Percentiles rank a stretch among this genome's conserved stretches.
phyloP scores from a whole-genome alignment of 2,797 vertebrate genomes.

The Eurystomus glaucurus region DNA sequence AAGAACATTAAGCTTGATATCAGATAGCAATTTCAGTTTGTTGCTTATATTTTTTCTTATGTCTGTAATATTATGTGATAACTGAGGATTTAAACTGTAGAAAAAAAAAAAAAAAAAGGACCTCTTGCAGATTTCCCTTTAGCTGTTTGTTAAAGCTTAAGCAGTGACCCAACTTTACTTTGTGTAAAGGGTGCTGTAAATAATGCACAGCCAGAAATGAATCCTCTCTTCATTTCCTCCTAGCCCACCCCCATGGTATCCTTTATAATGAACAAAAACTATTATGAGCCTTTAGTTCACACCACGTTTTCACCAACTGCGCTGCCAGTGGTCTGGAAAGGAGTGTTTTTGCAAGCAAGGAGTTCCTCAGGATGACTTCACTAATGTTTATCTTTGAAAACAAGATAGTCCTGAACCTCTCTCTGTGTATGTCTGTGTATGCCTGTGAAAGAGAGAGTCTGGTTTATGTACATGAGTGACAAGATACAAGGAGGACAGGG shows the following conservation, averaged over 20 bases:
- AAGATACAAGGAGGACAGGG: neutral
- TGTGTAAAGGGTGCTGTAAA: constrained; percentile 55
- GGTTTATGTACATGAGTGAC: neutral
- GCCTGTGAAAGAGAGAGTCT: neutral
- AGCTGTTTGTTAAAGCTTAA: constrained; percentile 49
- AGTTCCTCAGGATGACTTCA: constrained; percentile 1
- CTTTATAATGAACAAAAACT: neutral
- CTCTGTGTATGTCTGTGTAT: neutral
- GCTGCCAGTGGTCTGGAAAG: neutral
- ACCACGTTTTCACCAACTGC: neutral
- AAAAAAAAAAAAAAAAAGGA: neutral
- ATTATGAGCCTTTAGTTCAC: neutral
- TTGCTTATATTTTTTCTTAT: neutral
- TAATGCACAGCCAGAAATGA: constrained; percentile 41
- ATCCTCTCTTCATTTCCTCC: neutral
- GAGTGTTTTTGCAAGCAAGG: neutral
- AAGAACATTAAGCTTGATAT: neutral
- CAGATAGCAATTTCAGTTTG: neutral
- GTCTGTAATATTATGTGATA: neutral
- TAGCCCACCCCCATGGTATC: neutral
- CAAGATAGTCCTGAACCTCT: neutral
- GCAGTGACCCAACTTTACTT: constrained; percentile 74
- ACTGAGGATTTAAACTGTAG: constrained; percentile 27
- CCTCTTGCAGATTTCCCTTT: neutral
- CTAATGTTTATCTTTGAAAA: constrained; percentile 2